Evolutionary conservation across 2,113 vertebrate species (phyloP).

Genomic region (Cololabis saira): DNA sequence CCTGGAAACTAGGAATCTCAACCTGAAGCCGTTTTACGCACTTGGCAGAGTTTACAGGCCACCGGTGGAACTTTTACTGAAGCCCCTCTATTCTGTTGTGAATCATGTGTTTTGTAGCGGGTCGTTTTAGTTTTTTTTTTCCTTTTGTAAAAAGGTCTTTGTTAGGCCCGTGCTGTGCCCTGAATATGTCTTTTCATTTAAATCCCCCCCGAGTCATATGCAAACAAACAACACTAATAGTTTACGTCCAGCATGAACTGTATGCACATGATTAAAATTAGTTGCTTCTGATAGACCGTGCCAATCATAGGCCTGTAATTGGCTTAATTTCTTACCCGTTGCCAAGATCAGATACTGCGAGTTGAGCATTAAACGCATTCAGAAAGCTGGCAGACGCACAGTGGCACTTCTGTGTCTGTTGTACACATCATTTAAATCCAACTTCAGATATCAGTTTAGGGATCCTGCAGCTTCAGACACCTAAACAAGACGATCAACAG

Average conservation of each 20-base stretch:
- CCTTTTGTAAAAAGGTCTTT: conserved; percentile 34
- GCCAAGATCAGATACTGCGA: conserved; percentile 60
- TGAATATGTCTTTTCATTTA: conserved; percentile 15
- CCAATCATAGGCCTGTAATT: conserved; percentile 36
- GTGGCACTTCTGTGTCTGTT: conserved; percentile 39
- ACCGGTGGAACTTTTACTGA: conserved; percentile 48
- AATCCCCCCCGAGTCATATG: conserved; percentile 1
- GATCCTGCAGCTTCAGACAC: conserved; percentile 18
- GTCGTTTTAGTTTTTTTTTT: conserved; percentile 49
- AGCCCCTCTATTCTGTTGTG: conserved; percentile 44
- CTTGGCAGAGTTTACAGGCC: conserved; percentile 54
- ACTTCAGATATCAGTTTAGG: conserved; percentile 23
- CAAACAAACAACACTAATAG: conserved; percentile 5
- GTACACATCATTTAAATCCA: conserved; percentile 29
- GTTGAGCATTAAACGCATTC: conserved; percentile 43
- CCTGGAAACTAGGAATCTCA: conserved; percentile 60
- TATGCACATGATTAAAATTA: conserved; percentile 25
- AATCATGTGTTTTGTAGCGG: conserved; percentile 33
- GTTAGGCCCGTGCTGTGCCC: conserved; percentile 12
- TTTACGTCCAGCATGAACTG: neutral
- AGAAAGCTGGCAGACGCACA: conserved; percentile 58
- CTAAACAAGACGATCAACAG: too few species aligned
- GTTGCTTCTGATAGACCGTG: conserved; percentile 18
- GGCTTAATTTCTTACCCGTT: conserved; percentile 41
- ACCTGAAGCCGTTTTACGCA: conserved; percentile 55